Base-by-base conservation (phyloP, 2,797 vertebrate species). In the Avahi laniger region DNA sequence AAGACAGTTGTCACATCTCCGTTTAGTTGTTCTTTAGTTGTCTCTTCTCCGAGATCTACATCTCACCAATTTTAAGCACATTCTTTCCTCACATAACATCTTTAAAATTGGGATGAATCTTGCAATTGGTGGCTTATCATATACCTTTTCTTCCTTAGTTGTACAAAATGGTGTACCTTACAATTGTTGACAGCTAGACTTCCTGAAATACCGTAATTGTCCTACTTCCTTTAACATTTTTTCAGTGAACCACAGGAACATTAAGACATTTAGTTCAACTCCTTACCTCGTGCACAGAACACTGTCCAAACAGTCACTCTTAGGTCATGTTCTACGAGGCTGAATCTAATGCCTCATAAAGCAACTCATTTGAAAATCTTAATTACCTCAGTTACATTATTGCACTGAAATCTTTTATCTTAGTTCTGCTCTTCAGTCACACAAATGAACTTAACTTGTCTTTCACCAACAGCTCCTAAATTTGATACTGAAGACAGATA, bases 251-350 rank as follows among this genome's bases (percentile, higher is more conserved):
- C 24, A 63, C 26, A 63, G 80, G 48, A 61, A 85, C 70, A 72
- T 59, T 30, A 54, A 63, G 22, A 78, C 20, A 70, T 28, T 78
- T 35, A 59, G 33, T 70, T 79, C 46, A 86, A 50, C 14, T 78
- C 24, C n/a, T 93, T 95, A 95, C 69, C 95, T 91, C 54, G 78
- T 41, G 24, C 13, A 73, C 33, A 50, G 15, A 96, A 80, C 67
- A 81, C 35, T 70, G 28, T 61, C 46, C 48, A 57, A 50, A 9
- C 35, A 83, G n/a, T 88, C 61, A 87, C 26, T 76, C 46, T 57
- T 86, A 41, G 22, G 69, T 87, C 65, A 91, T 89, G 59, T 81
- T 72, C 22, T 76, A 65, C 6, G 50, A 96, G 43, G 85, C 15
- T 72, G 22, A 96, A 54, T 69, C 24, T 15, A 89, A 79, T 79